Base-by-base conservation (phyloP, 2,888 invertebrate genomes). In the Acanthosepion lycidas region DNA sequence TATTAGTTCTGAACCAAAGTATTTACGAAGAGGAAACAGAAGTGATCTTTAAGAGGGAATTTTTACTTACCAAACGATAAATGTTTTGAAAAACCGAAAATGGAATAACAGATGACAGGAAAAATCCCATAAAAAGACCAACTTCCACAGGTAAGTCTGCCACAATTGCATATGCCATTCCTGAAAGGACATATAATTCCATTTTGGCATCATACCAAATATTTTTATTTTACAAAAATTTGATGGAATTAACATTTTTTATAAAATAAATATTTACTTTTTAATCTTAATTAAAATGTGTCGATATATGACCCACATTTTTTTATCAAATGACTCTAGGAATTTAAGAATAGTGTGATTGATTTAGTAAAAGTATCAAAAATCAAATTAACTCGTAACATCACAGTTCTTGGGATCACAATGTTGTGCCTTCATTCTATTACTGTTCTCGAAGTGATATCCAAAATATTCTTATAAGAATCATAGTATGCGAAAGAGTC, bases 101-200 rank as follows among this genome's bases (percentile, higher is more conserved):
- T 33, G 12, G 33, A 78, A 12, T 78, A 78, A n/a, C 78, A 78
- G 33, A 78, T 15, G 33, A 33, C 78, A 3, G 78, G 78, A 4
- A 78, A 78, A 78, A 78, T 78, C 78, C 78, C 78, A 78, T 78
- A n/a, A 78, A 78, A 15, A 78, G 78, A 33, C 78, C 78, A 78
- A 33, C n/a, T 78, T 78, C n/a, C 12, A 78, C 23, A 12, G 42
- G 78, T 78, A 78, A 78, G n/a, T 78, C 78, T 78, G 78, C 78
- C 18, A 78, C 78, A 78, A 78, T n/a, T 78, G 78, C 78, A 78
- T 78, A 78, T n/a, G n/a, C 78, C 78, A 78, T 78, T n/a, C 78
- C 78, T 78, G n/a, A 78, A 78, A 64, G 28, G 2, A 26, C 6
- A 9, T n/a, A n/a, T n/a, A n/a, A n/a, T n/a, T n/a, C n/a, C 0